Conservation (phyloP, 2,888 invertebrate species). For the Drosophila prostipennis region DNA sequence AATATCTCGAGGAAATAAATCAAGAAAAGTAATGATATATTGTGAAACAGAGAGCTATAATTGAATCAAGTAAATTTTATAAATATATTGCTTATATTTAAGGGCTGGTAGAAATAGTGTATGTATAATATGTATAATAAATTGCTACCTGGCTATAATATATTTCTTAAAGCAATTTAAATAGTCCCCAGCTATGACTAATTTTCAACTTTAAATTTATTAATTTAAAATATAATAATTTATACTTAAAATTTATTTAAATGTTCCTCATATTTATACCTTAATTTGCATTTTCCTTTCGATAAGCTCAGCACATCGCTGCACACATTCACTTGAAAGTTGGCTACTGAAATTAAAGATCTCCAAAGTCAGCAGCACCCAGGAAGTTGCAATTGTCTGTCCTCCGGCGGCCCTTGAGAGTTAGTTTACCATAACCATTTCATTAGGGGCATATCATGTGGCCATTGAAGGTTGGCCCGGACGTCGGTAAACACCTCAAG, state of each 20-base stretch:
- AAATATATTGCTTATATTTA: neutral
- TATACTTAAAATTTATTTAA: no score
- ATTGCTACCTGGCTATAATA: no score
- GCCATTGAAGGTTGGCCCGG: conserved; percentile 33
- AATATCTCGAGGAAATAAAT: neutral
- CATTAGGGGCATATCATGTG: conserved; percentile 45
- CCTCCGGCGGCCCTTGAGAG: conserved; percentile 23
- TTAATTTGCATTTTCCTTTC: neutral
- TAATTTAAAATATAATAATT: no score
- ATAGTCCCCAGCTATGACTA: no score
- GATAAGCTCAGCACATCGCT: neutral
- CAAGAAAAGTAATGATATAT: conserved; percentile 2
- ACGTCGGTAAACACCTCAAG: conserved; percentile 62
- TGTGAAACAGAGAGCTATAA: no score
- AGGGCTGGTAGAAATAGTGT: no score
- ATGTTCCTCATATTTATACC: no score
- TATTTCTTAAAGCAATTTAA: no score
- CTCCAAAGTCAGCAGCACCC: neutral
- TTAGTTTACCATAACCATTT: conserved; percentile 42
- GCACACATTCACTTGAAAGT: conserved; percentile 12
- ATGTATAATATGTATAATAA: no score
- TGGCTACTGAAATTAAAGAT: conserved; percentile 28
- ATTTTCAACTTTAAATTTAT: no score
- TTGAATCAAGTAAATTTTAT: neutral
- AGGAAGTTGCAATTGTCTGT: conserved; percentile 30